Evolutionary conservation across 1,140 invertebrate genomes (phyloP).

Genomic region (Hermatobates lingyangjiaoensis): DNA sequence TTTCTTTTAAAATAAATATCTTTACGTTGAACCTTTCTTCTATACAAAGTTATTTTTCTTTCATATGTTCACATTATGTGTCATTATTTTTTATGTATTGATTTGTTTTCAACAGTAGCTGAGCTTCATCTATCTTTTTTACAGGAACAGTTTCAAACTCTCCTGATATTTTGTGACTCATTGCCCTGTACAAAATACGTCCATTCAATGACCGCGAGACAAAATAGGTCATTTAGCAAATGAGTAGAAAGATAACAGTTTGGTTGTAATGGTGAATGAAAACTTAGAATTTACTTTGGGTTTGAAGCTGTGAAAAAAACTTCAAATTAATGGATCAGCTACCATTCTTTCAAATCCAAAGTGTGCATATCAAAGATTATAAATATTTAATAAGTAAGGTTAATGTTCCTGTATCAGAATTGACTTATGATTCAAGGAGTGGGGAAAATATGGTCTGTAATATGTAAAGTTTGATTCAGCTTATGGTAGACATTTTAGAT

Average conservation of each 20-base stretch:
- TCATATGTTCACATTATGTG: no score
- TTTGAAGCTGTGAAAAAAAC: conserved; percentile 28
- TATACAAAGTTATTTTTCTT: no score
- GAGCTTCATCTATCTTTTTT: no score
- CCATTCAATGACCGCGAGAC: no score
- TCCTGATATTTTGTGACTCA: no score
- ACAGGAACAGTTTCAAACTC: no score
- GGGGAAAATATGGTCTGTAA: conserved; percentile 79
- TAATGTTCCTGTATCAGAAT: conserved; percentile 27
- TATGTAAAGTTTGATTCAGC: conserved; percentile 19
- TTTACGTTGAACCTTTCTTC: no score
- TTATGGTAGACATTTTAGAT: neutral
- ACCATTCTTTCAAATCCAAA: conserved; percentile 92
- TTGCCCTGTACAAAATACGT: no score
- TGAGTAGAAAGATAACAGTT: conserved; percentile 22
- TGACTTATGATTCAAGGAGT: conserved; percentile 67
- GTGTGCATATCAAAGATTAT: conserved; percentile 65
- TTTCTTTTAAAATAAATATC: no score
- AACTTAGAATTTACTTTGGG: conserved; percentile 83
- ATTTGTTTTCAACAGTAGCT: no score
- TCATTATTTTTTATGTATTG: no score
- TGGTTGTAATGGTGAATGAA: conserved; percentile 62
- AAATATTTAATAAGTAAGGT: conserved; percentile 35
- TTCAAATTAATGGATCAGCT: conserved; percentile 41
- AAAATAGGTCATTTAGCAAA: conserved; percentile 36